These are phyloP conservation scores for Globicephala melas DNA, from an alignment of 2,113 vertebrate species.

Conservation along the genomic window DNA sequence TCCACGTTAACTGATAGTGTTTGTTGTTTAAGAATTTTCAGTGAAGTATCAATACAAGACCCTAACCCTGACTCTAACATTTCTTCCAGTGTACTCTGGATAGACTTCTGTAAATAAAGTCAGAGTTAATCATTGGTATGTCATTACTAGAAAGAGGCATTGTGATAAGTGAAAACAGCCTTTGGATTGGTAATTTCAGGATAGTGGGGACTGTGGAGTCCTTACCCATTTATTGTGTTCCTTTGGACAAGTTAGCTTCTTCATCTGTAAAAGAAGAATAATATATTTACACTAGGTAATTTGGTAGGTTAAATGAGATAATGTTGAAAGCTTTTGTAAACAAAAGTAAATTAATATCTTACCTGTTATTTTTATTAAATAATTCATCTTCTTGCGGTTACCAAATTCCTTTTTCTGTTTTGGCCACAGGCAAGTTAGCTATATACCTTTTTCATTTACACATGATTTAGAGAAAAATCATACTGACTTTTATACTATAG, in stretches of 20 bases:
- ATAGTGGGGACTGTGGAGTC: not conserved
- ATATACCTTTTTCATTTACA: not conserved
- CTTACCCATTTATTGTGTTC: not conserved
- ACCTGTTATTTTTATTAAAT: constrained; percentile 4
- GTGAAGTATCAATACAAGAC: not conserved
- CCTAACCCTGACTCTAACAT: not conserved
- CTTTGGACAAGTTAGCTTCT: not conserved
- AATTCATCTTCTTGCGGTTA: not conserved
- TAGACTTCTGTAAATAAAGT: not conserved
- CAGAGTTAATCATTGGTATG: not conserved
- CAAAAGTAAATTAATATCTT: not conserved
- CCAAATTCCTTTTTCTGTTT: not conserved
- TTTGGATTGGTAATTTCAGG: constrained; percentile 39
- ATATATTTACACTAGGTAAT: not conserved
- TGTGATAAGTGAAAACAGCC: constrained; percentile 1
- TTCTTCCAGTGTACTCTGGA: not conserved
- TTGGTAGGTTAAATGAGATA: constrained; percentile 7
- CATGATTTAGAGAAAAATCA: not conserved
- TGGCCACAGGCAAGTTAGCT: not conserved
- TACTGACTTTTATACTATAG: not conserved
- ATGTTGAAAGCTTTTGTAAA: not conserved
- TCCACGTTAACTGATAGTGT: not conserved
- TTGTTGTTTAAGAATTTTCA: constrained; percentile 28
- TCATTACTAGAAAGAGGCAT: constrained; percentile 11
- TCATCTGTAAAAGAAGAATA: not conserved